These are phyloP conservation scores for Acanthoscelides obtectus DNA, from an alignment of 2,888 invertebrate species.

Conservation along the genomic window DNA sequence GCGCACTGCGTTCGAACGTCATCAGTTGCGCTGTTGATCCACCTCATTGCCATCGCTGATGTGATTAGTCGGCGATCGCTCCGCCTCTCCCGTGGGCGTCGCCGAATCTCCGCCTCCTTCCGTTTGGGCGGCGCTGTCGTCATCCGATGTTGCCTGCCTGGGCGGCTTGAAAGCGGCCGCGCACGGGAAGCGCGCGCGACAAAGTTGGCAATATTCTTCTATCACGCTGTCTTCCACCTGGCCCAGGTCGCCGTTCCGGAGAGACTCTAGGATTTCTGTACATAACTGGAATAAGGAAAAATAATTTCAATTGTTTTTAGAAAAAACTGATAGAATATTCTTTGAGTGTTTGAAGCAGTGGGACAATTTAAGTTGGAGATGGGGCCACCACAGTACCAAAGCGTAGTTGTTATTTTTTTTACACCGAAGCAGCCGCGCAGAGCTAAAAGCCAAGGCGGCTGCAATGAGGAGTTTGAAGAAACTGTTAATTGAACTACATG, in stretches of 20 bases:
- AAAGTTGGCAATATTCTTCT: conserved; percentile 66
- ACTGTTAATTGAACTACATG: too few relatives aligned
- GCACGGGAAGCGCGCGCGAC: conserved; percentile 72
- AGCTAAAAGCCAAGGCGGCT: too few relatives aligned
- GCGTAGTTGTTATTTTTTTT: neutral
- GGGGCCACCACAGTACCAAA: neutral
- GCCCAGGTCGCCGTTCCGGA: conserved; percentile 78
- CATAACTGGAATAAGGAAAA: conserved; percentile 61
- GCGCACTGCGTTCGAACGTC: neutral
- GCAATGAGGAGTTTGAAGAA: too few relatives aligned
- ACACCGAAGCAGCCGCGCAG: neutral
- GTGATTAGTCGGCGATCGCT: neutral
- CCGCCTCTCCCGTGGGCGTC: neutral
- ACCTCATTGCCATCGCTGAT: neutral
- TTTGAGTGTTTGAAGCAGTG: too few relatives aligned
- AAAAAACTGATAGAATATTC: too few relatives aligned
- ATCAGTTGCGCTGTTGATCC: neutral
- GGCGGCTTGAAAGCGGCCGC: conserved; percentile 66
- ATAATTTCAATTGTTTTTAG: neutral
- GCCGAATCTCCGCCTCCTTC: neutral
- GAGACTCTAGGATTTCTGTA: conserved; percentile 70
- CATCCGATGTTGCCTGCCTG: neutral
- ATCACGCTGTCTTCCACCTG: conserved; percentile 60
- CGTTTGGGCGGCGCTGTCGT: neutral
- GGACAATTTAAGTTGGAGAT: neutral